Conservation (phyloP, 2,113 vertebrate species). For the Empidonax traillii region DNA sequence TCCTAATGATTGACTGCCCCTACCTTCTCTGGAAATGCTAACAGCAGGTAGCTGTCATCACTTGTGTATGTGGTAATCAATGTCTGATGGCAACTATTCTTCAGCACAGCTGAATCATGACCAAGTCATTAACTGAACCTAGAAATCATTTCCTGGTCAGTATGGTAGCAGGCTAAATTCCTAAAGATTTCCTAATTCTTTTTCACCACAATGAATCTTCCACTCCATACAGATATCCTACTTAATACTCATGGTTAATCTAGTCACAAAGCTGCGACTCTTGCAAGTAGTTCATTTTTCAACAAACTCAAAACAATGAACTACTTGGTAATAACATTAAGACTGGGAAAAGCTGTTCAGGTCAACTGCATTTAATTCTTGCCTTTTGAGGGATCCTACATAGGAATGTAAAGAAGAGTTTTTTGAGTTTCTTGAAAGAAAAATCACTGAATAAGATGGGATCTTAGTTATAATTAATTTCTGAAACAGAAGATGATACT, state of each 20-base stretch:
- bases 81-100: neutral
- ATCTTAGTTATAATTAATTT: neutral
- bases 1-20: neutral
- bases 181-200: neutral
- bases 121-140: neutral
- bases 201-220: neutral
- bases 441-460: neutral
- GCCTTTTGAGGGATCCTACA: neutral
- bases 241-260: neutral
- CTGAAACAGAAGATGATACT: neutral
- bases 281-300: neutral
- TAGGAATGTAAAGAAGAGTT: neutral
- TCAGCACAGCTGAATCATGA: neutral
- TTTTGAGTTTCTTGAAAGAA: neutral
- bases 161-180: neutral
- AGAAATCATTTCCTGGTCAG: neutral
- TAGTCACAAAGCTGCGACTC: neutral
- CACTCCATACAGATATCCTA: neutral
- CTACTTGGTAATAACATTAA: neutral
- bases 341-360: neutral
- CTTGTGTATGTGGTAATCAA: neutral
- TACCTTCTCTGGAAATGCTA: neutral
- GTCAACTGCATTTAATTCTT: neutral
- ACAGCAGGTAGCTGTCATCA: neutral
- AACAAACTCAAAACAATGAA: neutral